A percentile compares a stretch with the other conserved stretches of the same genome.
phyloP scores from a whole-genome alignment of 2,888 invertebrate genomes.

The Dioctria rufipes region DNA sequence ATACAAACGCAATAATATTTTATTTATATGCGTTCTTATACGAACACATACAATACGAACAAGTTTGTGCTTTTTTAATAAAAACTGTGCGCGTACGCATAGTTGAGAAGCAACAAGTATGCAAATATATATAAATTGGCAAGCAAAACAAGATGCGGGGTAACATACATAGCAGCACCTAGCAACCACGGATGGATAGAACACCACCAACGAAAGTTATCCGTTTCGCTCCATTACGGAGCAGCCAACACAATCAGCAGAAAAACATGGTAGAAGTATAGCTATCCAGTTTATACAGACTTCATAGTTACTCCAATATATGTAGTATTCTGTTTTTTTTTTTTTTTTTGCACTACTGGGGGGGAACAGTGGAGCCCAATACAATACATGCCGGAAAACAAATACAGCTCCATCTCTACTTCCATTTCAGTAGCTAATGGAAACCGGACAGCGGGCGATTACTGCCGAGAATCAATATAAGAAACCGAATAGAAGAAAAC shows the following conservation, averaged over 20 bases:
- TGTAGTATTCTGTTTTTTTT: too few species aligned
- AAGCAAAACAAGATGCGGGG: conserved; percentile 47
- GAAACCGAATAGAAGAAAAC: conserved; percentile 33
- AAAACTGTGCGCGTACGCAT: conserved; percentile 17
- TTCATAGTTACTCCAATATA: too few species aligned
- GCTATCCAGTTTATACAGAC: background rate
- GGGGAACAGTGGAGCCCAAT: background rate
- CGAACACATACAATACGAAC: too few species aligned
- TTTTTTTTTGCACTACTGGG: too few species aligned
- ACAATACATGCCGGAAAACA: background rate
- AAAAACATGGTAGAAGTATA: conserved; percentile 5
- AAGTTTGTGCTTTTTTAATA: too few species aligned
- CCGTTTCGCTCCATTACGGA: conserved; percentile 4
- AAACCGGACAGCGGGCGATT: conserved; percentile 37
- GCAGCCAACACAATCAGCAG: background rate
- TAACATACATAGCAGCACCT: conserved; percentile 41
- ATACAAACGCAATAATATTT: conserved; percentile 1
- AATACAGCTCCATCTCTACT: background rate
- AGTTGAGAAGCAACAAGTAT: conserved; percentile 55
- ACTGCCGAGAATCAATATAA: conserved; percentile 38
- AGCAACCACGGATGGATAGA: conserved; percentile 35
- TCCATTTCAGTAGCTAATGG: conserved; percentile 20
- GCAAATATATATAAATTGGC: conserved; percentile 51
- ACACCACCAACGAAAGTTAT: conserved; percentile 11
- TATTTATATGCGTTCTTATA: background rate